Evolutionary conservation across 2,888 invertebrate genomes (phyloP), one percentile per base, ranked within the genome.

Genomic region (Clitarchus hookeri): DNA sequence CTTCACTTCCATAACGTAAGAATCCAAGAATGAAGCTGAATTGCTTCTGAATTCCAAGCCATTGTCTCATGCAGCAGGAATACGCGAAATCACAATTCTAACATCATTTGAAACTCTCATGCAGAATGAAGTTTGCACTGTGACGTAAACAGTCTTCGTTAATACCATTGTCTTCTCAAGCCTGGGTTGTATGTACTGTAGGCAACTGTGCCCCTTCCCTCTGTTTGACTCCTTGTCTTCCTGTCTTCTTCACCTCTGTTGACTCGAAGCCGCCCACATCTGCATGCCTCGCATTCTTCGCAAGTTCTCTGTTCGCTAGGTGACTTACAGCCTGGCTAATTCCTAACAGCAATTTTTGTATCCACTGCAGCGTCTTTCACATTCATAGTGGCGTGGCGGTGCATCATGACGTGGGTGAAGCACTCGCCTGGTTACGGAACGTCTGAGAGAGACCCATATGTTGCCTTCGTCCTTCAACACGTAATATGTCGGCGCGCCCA

Each of bases 31-130:
- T 36, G 36, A 36, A 36, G 36, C 36, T 36, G 36, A 36, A 2
- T 0, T 16, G 48, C 48, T 8, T 48, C 48, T 48, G 48, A 11
- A 48, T 48, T 48, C 48, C 48, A 6, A 48, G 8, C 48, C 53
- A 23, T 65, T 65, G 16, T 23, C 65, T 65, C 65, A 23, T 23
- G 65, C 65, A 65, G n/a, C 65, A 65, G 65, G 65, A 65, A 65
- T n/a, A n/a, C 65, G n/a, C 65, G 65, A 65, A 65, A 65, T 65
- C 65, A 65, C n/a, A 8, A 65, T 65, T 65, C 65, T n/a, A 65
- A n/a, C 65, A 65, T 11, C 65, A 16, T 16, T 65, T 65, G 11
- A 65, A 23, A 19, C 65, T 2, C 2, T 9, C 8, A 23, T 65
- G 65, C 11, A 1, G 65, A n/a, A 65, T 19, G 16, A 65, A 23